phyloP scores from a whole-genome alignment of 23 tunicate genomes.

The Diplosoma virens region DNA sequence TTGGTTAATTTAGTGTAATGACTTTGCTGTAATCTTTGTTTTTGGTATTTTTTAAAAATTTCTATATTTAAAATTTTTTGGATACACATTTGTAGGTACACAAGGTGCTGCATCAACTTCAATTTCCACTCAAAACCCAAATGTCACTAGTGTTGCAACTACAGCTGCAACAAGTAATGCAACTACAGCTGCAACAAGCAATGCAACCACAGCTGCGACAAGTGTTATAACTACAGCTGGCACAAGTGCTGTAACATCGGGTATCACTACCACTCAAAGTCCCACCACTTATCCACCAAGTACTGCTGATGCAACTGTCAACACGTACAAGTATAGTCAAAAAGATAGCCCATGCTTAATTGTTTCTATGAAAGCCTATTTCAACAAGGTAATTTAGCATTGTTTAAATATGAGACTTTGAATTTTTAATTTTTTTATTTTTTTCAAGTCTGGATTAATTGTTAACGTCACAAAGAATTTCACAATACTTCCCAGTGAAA shows the following conservation, averaged over 20 bases:
- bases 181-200: too few relatives aligned
- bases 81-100: too few relatives aligned
- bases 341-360: not conserved
- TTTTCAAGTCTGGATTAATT: not conserved
- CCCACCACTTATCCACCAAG: conserved; percentile 29
- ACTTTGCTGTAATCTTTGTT: too few relatives aligned
- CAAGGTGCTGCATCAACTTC: too few relatives aligned
- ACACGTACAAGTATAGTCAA: not conserved
- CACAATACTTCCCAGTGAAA: not conserved
- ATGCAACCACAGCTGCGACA: too few relatives aligned
- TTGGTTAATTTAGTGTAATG: too few relatives aligned
- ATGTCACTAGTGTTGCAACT: conserved; percentile 23
- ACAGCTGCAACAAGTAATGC: conserved; percentile 14
- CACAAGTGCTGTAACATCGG: too few relatives aligned
- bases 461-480: conserved; percentile 21
- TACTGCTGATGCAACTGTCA: conserved; percentile 5
- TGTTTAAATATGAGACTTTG: not conserved
- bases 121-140: too few relatives aligned
- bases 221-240: too few relatives aligned
- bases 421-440: not conserved
- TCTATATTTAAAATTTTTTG: too few relatives aligned
- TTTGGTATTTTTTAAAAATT: not conserved
- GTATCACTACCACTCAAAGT: too few relatives aligned
- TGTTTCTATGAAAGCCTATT: conserved; percentile 2
- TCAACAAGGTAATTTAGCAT: not conserved